These are phyloP conservation scores for Mormyrops attenuatus DNA, from an alignment of 2,797 vertebrate genomes.

Conservation along the genomic window DNA sequence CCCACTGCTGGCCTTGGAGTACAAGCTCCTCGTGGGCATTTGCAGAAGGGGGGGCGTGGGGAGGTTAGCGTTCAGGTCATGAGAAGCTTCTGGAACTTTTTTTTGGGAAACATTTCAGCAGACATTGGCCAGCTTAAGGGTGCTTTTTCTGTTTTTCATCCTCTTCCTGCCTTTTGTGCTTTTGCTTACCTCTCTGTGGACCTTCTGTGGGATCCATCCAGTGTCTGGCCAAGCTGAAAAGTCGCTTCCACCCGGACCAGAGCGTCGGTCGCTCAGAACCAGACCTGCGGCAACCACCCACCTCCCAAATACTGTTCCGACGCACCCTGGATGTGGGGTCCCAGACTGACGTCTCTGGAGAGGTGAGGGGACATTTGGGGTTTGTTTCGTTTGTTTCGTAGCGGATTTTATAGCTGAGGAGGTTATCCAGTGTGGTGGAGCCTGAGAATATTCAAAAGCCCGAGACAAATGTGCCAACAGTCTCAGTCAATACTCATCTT, in stretches of 20 bases:
- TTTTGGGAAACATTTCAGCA: neutral
- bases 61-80: neutral
- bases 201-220: conserved; percentile 35
- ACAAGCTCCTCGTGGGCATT: neutral
- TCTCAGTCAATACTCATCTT: neutral
- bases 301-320: conserved; percentile 58
- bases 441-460: neutral
- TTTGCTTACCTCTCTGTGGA: neutral
- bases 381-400: neutral
- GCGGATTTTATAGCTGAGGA: neutral
- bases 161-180: neutral
- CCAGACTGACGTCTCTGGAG: conserved; percentile 72
- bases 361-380: conserved; percentile 55
- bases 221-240: conserved; percentile 71
- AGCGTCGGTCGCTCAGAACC: conserved; percentile 54
- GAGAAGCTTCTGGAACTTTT: neutral
- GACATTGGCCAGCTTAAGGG: neutral
- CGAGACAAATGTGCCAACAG: neutral
- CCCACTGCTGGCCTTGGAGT: neutral
- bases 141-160: neutral
- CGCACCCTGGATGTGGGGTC: conserved; percentile 72
- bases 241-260: conserved; percentile 58
- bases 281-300: conserved; percentile 51
- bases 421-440: neutral
- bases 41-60: neutral